Conservation (phyloP, 2,113 vertebrate species). For the Caranx ignobilis region DNA sequence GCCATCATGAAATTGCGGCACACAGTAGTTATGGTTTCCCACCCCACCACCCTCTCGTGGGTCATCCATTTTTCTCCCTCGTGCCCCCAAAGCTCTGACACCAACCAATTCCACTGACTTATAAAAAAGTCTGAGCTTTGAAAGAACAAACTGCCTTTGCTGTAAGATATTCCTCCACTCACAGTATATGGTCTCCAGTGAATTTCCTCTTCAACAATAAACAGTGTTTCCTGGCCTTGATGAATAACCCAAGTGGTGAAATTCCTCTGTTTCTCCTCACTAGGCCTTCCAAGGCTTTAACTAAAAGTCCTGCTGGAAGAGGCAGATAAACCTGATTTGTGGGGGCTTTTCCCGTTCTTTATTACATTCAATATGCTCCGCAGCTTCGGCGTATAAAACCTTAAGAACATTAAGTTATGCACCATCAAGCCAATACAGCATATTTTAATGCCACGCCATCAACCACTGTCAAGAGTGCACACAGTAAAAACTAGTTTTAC, state of each 20-base stretch:
- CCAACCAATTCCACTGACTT: slow-evolving; percentile 47
- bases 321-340: slow-evolving; percentile 71
- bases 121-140: slow-evolving; percentile 38
- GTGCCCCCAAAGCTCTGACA: slow-evolving; percentile 33
- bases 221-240: slow-evolving; percentile 67
- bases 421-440: slow-evolving; percentile 33
- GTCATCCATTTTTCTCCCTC: slow-evolving; percentile 33
- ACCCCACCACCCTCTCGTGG: background rate
- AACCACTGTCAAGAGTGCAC: slow-evolving; percentile 5
- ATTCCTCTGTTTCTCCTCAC: slow-evolving; percentile 49
- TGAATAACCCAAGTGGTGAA: slow-evolving; percentile 51
- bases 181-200: slow-evolving; percentile 39
- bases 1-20: slow-evolving; percentile 22
- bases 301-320: slow-evolving; percentile 51
- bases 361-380: slow-evolving; percentile 51
- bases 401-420: slow-evolving; percentile 39
- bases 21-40: slow-evolving; percentile 10
- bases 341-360: slow-evolving; percentile 43
- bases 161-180: slow-evolving; percentile 47
- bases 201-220: slow-evolving; percentile 63
- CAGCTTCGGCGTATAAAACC: slow-evolving; percentile 19
- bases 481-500: slow-evolving; percentile 25
- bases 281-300: slow-evolving; percentile 12
- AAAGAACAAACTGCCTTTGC: slow-evolving; percentile 43
- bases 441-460: slow-evolving; percentile 33